Base-by-base conservation (phyloP, 2,797 vertebrate species). In the Huso huso region DNA sequence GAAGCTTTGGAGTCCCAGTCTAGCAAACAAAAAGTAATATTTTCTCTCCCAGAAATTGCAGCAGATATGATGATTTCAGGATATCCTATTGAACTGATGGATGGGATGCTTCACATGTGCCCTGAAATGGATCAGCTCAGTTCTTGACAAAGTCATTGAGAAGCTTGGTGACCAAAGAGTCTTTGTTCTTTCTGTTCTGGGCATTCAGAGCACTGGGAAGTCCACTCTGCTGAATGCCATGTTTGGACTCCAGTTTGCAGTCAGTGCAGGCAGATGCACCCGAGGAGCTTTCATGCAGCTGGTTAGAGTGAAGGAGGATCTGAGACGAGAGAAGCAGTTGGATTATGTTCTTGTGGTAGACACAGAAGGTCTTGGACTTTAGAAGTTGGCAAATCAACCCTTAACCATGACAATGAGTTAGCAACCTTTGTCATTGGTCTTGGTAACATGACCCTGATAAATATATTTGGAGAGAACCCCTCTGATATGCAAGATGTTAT, bases 401-500 rank as follows among this genome's bases (percentile, higher is more conserved):
- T 71, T 6, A 82, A 82, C 1, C 68, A 61, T 0, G 82, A 86
- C 64, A 79, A 84, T 0, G 78, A 86, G 64, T 61, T 86, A 62
- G 81, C 83, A 68, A 84, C 82, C 3, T 86, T 87, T 57, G 82
- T 82, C 53, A 85, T 78, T 12, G 84, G 85, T 51, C 60, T 86
- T 0, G 76, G 72, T 63, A 86, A 82, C 62, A 0, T 87, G 63
- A 88, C 81, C 6, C 10, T 87, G 48, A 79, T 87, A 55, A 87
- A 86, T 11, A 72, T 87, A 70, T 78, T 82, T 9, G 83, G 83
- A 1, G 83, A 84, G 63, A 87, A 84, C 3, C 81, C 83, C 0
- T 78, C 78, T 1, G 83, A 86, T 64, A 86, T 86, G 79, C 82
- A 85, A 51, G 79, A 85, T 1, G 67, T 85, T 53, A 70, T 87